A percentile compares a stretch with the other conserved stretches of the same genome.
phyloP scores from a whole-genome alignment of 2,113 vertebrate genomes.

The Peromyscus leucopus region DNA sequence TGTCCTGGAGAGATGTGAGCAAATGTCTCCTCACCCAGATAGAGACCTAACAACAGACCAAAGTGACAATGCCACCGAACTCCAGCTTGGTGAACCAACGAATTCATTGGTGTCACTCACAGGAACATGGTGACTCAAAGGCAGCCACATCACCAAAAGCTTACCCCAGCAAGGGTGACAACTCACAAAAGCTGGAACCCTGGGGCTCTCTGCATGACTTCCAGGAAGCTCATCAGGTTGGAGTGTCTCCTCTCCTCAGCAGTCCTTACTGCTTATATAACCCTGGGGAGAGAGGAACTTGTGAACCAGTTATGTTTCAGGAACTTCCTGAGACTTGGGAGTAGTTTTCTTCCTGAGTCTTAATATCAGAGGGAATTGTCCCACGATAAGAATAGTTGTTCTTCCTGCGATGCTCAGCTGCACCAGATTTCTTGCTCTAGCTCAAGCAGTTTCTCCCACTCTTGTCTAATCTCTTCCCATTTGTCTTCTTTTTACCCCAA shows the following conservation, averaged over 20 bases:
- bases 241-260: neutral
- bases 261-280: neutral
- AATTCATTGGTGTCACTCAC: neutral
- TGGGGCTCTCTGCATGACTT: neutral
- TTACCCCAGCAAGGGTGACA: neutral
- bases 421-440: neutral
- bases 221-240: neutral
- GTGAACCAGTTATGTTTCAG: neutral
- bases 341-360: neutral
- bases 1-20: neutral
- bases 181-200: neutral
- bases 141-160: neutral
- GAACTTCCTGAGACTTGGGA: neutral
- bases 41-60: neutral
- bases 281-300: neutral
- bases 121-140: neutral
- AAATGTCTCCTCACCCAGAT: neutral
- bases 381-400: neutral
- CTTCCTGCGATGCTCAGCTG: neutral
- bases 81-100: neutral
- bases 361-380: neutral
- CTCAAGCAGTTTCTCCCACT: neutral
- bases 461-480: neutral
- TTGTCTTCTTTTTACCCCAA: neutral
- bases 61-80: neutral